Evolutionary conservation across 2,797 vertebrate genomes (phyloP), one percentile per base, ranked within the genome.

Genomic region (Tachyglossus aculeatus): DNA sequence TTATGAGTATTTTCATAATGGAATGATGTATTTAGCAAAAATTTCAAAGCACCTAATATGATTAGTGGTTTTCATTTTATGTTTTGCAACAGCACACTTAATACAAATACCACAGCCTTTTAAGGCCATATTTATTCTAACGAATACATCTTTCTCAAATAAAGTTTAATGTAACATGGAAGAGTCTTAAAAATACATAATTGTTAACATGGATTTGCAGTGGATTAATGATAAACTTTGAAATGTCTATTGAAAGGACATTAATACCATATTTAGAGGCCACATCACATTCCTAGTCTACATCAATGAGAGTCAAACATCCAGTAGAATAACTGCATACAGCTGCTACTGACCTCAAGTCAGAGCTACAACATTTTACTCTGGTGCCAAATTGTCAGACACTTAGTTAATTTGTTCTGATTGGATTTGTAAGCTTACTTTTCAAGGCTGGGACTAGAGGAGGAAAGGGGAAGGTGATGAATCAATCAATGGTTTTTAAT

Each of bases 21-120:
- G 45, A 71, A 64, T 12, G 53, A 18, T 73, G 9, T 53, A 66
- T 55, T 32, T 77, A 67, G 40, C 18, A 71, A 75, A 27, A 31
- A 77, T 74, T 76, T 70, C 65, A 76, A 70, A 79, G 27, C 36
- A 68, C 44, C 81, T 65, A 74, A 25, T 59, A 37, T 22, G 38
- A 68, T 77, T 71, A 57, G 47, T 2, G 3, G 48, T 61, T 88
- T 82, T 67, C 66, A 72, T 13, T 37, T 64, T 64, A 71, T 18
- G 34, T 47, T 71, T 75, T 60, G 32, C 59, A 81, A 76, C 37
- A 60, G 48, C 45, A 53, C 12, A 67, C 47, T 57, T 54, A 71
- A 76, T 80, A 76, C 9, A 77, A 69, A 62, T 27, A 54, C 25
- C 34, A 64, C 58, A 66, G 40, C 11, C 52, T 84, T 86, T 75